A percentile compares a stretch with the other conserved stretches of the same genome.
phyloP scores from a whole-genome alignment of 2,888 invertebrate species.

The Ecliptopera silaceata region DNA sequence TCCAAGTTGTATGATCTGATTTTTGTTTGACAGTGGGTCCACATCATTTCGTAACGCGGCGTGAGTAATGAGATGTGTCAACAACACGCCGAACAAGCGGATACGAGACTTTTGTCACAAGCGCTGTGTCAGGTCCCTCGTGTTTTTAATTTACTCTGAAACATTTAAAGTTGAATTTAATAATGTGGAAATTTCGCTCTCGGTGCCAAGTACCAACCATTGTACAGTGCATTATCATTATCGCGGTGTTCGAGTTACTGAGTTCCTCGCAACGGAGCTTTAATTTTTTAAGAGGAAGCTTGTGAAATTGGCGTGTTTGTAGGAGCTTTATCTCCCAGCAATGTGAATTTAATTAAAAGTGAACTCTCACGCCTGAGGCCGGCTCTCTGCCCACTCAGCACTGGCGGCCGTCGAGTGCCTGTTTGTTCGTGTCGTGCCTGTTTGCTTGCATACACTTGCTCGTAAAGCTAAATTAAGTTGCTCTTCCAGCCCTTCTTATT shows the following conservation, averaged over 20 bases:
- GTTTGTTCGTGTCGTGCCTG: constrained; percentile 22
- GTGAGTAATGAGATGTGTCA: constrained; percentile 52
- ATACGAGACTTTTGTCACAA: constrained; percentile 35
- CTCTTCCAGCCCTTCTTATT: constrained; percentile 48
- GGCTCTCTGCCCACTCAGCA: constrained; percentile 36
- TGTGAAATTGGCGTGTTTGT: constrained; percentile 41
- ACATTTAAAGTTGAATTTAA: constrained; percentile 21
- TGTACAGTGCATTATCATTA: constrained; percentile 52
- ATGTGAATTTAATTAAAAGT: constrained; percentile 70
- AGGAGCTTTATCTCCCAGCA: constrained; percentile 34
- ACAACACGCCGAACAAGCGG: constrained; percentile 41
- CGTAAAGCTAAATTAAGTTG: constrained; percentile 15
- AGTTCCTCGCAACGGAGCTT: constrained; percentile 41
- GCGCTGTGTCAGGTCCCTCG: constrained; percentile 28
- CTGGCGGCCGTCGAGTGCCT: constrained; percentile 16
- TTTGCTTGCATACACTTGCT: constrained; percentile 22
- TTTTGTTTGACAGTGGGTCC: constrained; percentile 21
- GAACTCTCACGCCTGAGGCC: constrained; percentile 47
- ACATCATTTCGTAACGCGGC: constrained; percentile 26
- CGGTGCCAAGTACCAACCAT: constrained; percentile 38
- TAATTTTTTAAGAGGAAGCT: constrained; percentile 51
- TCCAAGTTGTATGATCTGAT: background rate
- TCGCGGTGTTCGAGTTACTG: constrained; percentile 41
- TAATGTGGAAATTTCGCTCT: constrained; percentile 30
- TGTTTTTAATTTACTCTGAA: constrained; percentile 31